A percentile compares a stretch with the other conserved stretches of the same genome.
phyloP scores from a whole-genome alignment of 2,797 vertebrate species.

The Malacoraja senta region DNA sequence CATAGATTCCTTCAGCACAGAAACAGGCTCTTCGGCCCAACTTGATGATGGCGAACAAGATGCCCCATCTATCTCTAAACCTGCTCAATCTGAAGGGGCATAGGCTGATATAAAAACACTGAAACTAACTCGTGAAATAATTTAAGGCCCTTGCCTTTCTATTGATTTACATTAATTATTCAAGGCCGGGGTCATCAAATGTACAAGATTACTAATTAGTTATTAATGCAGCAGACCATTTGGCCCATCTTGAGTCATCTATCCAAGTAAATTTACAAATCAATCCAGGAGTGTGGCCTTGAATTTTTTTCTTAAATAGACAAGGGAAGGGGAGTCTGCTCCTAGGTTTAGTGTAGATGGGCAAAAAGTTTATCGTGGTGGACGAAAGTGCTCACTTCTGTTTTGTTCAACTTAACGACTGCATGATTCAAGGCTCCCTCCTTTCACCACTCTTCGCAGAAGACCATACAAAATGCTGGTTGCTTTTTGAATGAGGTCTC shows the following conservation, averaged over 20 bases:
- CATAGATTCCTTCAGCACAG: no score
- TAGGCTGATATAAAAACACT: neutral
- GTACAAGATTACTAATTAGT: neutral
- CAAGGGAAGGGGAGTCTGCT: no score
- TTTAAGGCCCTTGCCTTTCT: neutral
- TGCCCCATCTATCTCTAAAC: no score
- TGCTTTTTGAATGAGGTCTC: neutral
- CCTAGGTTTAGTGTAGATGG: no score
- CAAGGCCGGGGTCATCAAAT: neutral
- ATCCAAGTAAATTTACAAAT: neutral
- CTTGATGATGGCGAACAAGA: no score
- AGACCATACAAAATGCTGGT: neutral
- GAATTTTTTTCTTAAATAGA: neutral
- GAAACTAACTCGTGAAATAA: neutral
- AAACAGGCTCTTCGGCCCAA: no score
- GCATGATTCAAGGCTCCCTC: neutral
- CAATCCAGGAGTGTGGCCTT: neutral
- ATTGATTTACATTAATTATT: neutral
- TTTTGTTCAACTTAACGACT: no score
- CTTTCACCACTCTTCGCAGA: neutral
- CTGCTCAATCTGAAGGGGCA: neutral
- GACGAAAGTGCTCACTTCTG: no score
- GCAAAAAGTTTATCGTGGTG: no score
- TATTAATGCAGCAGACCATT: neutral
- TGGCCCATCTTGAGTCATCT: neutral